phyloP scores from a whole-genome alignment of 2,888 invertebrate species.

The Luperina nickerlii region DNA sequence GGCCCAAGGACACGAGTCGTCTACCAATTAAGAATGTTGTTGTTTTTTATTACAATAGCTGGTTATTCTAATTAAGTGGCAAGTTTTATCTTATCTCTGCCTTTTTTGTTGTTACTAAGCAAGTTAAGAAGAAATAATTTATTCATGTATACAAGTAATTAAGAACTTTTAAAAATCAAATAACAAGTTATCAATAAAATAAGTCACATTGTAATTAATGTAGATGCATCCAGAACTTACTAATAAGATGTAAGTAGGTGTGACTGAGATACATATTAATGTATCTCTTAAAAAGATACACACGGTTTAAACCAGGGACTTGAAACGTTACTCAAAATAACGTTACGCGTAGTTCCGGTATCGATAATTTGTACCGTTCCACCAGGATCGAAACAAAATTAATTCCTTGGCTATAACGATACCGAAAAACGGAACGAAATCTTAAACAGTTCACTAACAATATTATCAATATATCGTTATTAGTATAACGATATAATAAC shows the following conservation, averaged over 20 bases:
- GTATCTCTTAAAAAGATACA: too few species aligned
- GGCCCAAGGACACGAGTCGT: conserved; percentile 34
- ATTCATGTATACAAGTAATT: not conserved
- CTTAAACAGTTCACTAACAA: too few species aligned
- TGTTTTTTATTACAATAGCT: conserved; percentile 6
- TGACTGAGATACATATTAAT: too few species aligned
- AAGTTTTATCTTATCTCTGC: conserved; percentile 31
- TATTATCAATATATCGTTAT: too few species aligned
- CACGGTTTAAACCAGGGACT: not conserved
- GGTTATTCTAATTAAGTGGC: conserved; percentile 27
- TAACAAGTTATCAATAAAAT: not conserved
- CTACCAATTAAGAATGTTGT: conserved; percentile 24
- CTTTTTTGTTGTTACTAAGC: conserved; percentile 23
- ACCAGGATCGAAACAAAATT: too few species aligned
- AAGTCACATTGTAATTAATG: not conserved
- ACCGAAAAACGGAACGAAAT: too few species aligned
- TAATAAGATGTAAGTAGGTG: not conserved
- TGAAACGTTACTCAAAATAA: too few species aligned
- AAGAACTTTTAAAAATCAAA: not conserved
- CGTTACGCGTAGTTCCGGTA: too few species aligned
- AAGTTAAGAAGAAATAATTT: not conserved
- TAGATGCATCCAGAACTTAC: not conserved
- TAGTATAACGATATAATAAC: too few species aligned
- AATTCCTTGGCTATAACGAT: too few species aligned
- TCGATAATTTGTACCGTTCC: too few species aligned